Base-by-base conservation (phyloP, 1,140 invertebrate species). In the Onthophagus taurus region DNA sequence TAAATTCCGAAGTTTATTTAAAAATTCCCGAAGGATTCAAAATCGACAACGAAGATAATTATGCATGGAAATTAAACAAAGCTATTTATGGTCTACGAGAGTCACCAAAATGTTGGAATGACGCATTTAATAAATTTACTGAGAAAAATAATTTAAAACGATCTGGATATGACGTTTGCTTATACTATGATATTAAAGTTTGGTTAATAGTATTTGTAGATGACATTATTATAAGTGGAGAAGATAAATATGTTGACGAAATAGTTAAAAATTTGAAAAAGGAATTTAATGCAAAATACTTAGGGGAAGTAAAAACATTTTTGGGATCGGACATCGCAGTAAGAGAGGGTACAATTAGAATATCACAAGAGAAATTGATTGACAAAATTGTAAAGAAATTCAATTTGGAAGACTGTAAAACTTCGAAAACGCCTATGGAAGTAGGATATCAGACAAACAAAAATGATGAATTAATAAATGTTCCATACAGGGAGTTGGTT, bases 81-180 rank as follows among this genome's bases (percentile, higher is more conserved):
- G 51, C 47, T 14, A 12, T 65, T 4, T 65, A 66, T 46, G 59
- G 47, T 12, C 13, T 65, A 2, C 61, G 63, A 43, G 59, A 61
- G 42, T 45, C 60, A 18, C 57, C 54, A 23, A 42, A 52, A n/a
- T 53, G 48, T 14, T 66, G 61, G 63, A 55, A 59, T 41, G 31
- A 53, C 21, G 14, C 18, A 13, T 51, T 53, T 31, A 51, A 44
- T 42, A 41, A 49, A 29, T 38, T 51, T 24, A n/a, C 35, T n/a
- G 14, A 26, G 18, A 42, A 49, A 31, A 36, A 33, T 19, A 29
- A 39, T 11, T 47, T 47, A 17, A 31, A 20, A 42, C 44, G 47
- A 42, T 47, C 43, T 38, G 13, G 35, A 16, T 13, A 41, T 38
- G 46, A 50, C 44, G 38, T 17, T 41, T 46, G 47, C 35, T 31